Conservation (phyloP, 2,113 vertebrate genomes). For the Catharus minimus region DNA sequence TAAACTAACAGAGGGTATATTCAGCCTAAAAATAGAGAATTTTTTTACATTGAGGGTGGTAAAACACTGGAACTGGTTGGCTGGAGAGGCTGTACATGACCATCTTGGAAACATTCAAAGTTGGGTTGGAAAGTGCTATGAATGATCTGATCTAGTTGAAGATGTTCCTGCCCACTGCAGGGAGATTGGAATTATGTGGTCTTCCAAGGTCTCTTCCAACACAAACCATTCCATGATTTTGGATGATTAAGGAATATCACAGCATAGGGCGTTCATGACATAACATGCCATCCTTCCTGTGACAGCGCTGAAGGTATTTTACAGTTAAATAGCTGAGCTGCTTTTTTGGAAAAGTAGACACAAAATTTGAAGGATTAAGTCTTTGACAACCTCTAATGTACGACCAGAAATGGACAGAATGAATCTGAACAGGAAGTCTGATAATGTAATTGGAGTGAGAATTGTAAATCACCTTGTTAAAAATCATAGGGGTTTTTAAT, state of each 20-base stretch:
- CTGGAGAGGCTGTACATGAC: not conserved
- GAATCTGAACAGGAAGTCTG: not conserved
- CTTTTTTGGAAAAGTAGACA: not conserved
- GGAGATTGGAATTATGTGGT: not conserved
- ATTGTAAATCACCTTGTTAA: not conserved
- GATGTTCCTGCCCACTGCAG: not conserved
- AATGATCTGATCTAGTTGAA: not conserved
- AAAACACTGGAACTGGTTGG: not conserved
- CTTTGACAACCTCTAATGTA: not conserved
- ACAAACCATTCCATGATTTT: not conserved
- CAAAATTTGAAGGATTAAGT: not conserved
- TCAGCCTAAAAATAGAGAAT: not conserved
- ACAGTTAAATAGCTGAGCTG: not conserved
- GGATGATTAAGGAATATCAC: not conserved
- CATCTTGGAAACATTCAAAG: not conserved
- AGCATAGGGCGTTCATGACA: not conserved
- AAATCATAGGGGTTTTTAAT: not conserved
- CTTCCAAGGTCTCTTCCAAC: not conserved
- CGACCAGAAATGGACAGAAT: not conserved
- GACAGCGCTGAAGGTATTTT: not conserved
- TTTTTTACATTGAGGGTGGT: not conserved
- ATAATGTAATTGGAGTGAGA: not conserved
- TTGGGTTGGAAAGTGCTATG: fast-evolving
- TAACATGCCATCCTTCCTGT: not conserved
- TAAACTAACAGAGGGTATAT: not conserved